Base-by-base conservation (phyloP, 2,113 vertebrate genomes). In the Phaetusa simplex region DNA sequence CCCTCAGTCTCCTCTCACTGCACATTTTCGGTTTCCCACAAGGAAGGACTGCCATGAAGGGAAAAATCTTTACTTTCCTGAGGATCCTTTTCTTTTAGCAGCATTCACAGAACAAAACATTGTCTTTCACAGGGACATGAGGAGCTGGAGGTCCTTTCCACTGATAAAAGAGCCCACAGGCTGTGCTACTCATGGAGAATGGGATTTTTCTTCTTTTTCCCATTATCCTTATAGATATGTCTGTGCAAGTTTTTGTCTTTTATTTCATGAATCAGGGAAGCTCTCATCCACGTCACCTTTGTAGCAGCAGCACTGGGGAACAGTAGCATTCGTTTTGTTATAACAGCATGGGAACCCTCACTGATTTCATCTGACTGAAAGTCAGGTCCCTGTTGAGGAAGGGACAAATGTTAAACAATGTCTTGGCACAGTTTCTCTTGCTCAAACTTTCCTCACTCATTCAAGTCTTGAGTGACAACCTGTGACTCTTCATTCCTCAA, bases 141-240 rank as follows among this genome's bases (percentile, higher is more conserved):
- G 77, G 40, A 86, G 6, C 12, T 94, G 50, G 30, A 78, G 29
- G 36, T 76, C 16, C 22, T 73, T 58, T 86, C 34, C 8, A 11
- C 12, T 6, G 3, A 16, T 12, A 58, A 43, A 40, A 0, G 1
- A 76, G 4, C 7, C 6, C 15, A 47, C 6, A 19, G 50, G 7
- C 9, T 47, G 8, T 16, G 14, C 29, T 23, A 24, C 18, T 21
- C 4, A 12, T 12, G 10, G 27, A 61, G 7, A 8, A 43, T 5
- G 45, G 66, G 4, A 9, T 34, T 88, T 82, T 84, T 34, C 12
- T 86, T 86, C 8, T 64, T 66, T 87, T 26, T 32, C 9, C 2
- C 4, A 2, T 43, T 85, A 6, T 9, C 14, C 18, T 55, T 30
- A 55, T 3, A 6, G 4, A 13, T 91, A 45, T 8, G 5, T 38